Evolutionary conservation across 1,140 invertebrate species (phyloP), one percentile per base, ranked within the genome.

Genomic region (Drosophila ogumai): DNA sequence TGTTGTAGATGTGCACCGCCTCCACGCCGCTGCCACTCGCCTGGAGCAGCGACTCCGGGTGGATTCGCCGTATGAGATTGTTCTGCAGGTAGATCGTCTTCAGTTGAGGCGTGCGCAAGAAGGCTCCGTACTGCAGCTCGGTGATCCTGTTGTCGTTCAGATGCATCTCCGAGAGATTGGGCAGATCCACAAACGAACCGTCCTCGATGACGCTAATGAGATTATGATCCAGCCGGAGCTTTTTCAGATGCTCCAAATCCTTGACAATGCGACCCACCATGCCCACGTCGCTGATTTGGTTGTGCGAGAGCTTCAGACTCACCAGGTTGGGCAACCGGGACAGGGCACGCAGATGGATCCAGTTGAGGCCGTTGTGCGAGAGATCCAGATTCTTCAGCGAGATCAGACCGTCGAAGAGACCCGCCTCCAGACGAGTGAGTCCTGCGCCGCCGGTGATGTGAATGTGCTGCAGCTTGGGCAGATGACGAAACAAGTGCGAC

Each of bases 1-100:
- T 98, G 66, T 96, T 94, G 17, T 95, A 95, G 6, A 97, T 92
- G 93, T 94, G 95, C 13, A 98, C 90, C 79, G 97, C 96, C 91
- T 97, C 96, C 25, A 98, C 93, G 9, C 94, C 82, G 75, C 94
- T 96, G 7, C 94, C 94, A 0, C 94, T 95, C 44, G 95, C 93
- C 69, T 96, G 96, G 3, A 96, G 93, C 91, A 97, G 96, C 67
- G 96, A 96, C 81, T 97, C 96, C 1, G 96, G 96, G 82, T 97
- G 96, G 32, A 98, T 95, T 60, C 95, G 94, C 25, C 95, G 94
- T n/a, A 98, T 94, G 17, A 94, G 93, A 92, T 98, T 98, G 64
- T 96, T 94, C 91, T 96, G 97, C 59, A 98, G 93, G 86, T 97
- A 96, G 3, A 98, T 92, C 1, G 94, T 94, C 78, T 95, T 94